Base-by-base conservation (phyloP, 2,888 invertebrate genomes). In the Rhamphomyia laevipes region DNA sequence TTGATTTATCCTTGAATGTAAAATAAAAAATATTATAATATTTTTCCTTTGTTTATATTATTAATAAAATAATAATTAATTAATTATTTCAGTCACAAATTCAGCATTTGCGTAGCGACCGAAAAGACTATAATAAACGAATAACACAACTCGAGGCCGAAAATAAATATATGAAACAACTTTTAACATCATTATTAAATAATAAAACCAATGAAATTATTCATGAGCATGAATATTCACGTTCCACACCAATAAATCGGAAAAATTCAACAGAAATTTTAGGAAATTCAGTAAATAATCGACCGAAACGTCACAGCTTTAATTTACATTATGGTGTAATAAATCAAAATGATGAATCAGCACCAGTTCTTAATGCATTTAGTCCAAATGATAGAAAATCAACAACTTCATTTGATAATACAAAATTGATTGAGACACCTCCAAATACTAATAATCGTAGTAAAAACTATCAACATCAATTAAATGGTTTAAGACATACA, bases 61-160 rank as follows among this genome's bases (percentile, higher is more conserved):
- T 35, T n/a, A n/a, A 35, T 35, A 35, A 35, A 4, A 35, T n/a
- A 5, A 30, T 30, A 35, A 2, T n/a, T n/a, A n/a, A 47, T 52
- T 64, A 70, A 66, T 55, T 57, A 47, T 68, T 66, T 15, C 72
- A 84, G 83, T 77, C 77, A 60, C 78, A 81, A 59, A 72, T 83
- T 51, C 80, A 82, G 60, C 72, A 81, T 62, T 73, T 78, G 49
- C 76, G 78, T 53, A 67, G 75, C 16, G 83, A 84, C 61, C 79
- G 78, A 63, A 77, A 78, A 56, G 77, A 80, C 55, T 77, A 78
- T 64, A 78, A 78, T 68, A 82, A 82, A 62, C 77, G 83, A 31
- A 74, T 84, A 44, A 67, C 71, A 30, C 82, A 82, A 63, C 67
- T 84, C 46, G 84, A 84, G 62, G 80, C 82, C 51, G 82, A 84